Percentiles rank a stretch among this genome's conserved stretches.
Conservation (phyloP, 1,140 invertebrate genomes). For the Drosophila rufa region DNA sequence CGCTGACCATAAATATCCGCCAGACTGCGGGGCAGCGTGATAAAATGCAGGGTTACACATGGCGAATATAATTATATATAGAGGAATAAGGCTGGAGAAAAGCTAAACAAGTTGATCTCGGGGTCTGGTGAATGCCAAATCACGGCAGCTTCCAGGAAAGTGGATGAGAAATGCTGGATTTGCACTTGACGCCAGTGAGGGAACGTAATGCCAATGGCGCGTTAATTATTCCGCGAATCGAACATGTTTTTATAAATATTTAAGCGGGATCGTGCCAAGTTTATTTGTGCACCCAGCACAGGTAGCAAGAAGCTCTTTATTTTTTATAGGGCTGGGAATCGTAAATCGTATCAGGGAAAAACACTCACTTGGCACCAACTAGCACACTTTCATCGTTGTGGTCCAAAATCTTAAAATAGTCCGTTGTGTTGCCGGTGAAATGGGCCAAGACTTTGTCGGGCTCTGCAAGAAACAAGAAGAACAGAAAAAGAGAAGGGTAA, state of each 20-base stretch:
- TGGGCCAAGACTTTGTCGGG: conserved; percentile 77
- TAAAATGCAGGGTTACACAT: conserved; percentile 23
- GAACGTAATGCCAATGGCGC: conserved; percentile 57
- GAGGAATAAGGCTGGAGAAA: background rate
- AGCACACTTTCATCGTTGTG: conserved; percentile 86
- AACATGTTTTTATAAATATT: conserved; percentile 58
- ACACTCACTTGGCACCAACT: conserved; percentile 85
- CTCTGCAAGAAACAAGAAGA: conserved; percentile 55
- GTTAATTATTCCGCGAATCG: conserved; percentile 67
- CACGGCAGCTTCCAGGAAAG: conserved; percentile 63
- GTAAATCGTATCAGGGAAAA: too few relatives aligned
- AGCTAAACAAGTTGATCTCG: conserved; percentile 24
- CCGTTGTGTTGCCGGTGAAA: conserved; percentile 84
- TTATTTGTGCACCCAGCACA: conserved; percentile 35
- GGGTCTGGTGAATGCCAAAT: conserved; percentile 33
- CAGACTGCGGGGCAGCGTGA: conserved; percentile 22
- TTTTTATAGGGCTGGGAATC: conserved; percentile 44
- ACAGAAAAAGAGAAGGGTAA: conserved; percentile 5
- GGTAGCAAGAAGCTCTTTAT: conserved; percentile 34
- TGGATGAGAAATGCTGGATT: conserved; percentile 63
- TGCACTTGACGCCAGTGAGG: conserved; percentile 54
- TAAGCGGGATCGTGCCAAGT: conserved; percentile 50
- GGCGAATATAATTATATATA: conserved; percentile 12
- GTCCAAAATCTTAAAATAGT: conserved; percentile 86
- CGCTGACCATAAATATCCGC: conserved; percentile 6